A percentile compares a stretch with the other conserved stretches of the same genome.
Evolutionary conservation across 2,888 invertebrate genomes (phyloP).

Genomic region (Linyphia triangularis): DNA sequence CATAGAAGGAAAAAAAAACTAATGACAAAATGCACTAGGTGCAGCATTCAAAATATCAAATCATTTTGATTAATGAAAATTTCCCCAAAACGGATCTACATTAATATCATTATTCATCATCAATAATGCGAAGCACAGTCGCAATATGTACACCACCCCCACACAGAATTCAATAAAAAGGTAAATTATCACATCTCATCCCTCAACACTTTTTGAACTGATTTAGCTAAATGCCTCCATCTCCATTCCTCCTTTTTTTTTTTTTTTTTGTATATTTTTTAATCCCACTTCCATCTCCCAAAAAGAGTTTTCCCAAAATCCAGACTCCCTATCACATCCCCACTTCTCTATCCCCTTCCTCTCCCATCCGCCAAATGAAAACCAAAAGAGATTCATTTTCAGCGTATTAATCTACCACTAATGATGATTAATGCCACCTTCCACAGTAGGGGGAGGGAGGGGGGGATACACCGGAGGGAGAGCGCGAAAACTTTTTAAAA

Average conservation of each 20-base stretch:
- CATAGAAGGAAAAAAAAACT: no score
- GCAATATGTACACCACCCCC: slow-evolving; percentile 60
- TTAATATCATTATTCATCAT: no score
- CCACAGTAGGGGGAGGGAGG: not conserved
- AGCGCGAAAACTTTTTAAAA: slow-evolving; percentile 8
- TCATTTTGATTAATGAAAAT: no score
- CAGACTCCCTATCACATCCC: not conserved
- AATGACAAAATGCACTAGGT: no score
- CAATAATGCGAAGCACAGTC: not conserved
- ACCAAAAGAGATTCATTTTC: slow-evolving; percentile 65
- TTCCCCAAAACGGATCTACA: no score
- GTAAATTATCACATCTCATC: slow-evolving; percentile 52
- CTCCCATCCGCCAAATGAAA: not conserved
- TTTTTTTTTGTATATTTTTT: slow-evolving; percentile 1
- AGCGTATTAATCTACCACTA: slow-evolving; percentile 74
- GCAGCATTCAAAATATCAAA: no score
- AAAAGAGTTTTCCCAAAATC: slow-evolving; percentile 42
- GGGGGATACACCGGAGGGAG: slow-evolving; percentile 29
- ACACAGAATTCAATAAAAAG: slow-evolving; percentile 51
- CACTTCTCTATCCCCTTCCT: not conserved
- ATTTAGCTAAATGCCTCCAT: slow-evolving; percentile 66
- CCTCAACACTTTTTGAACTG: slow-evolving; percentile 56
- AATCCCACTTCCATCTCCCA: not conserved
- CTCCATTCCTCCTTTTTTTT: slow-evolving; percentile 15
- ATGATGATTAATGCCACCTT: slow-evolving; percentile 71